Evolutionary conservation across 2,113 vertebrate genomes (phyloP).

Genomic region (Carlito syrichta): DNA sequence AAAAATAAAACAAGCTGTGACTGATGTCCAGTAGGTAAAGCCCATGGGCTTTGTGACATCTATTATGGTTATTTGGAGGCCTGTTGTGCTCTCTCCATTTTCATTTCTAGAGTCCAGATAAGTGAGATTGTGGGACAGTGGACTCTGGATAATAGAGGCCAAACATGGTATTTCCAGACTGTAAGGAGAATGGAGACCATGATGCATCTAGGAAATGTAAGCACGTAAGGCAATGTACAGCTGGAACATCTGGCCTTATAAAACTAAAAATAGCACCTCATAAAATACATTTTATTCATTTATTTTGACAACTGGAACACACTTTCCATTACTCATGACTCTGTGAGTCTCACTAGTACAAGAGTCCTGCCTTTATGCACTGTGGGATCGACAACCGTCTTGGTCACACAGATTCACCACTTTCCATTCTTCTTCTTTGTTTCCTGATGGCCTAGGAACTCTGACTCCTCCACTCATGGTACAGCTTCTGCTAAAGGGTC

Average conservation of each 20-base stretch:
- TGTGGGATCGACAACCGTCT: fast-evolving
- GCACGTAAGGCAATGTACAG: background rate
- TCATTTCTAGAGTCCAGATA: background rate
- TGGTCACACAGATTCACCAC: fast-evolving
- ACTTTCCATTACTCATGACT: constrained; percentile 58
- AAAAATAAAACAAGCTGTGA: background rate
- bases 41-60: background rate
- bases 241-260: constrained; percentile 64
- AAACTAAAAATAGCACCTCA: constrained; percentile 64
- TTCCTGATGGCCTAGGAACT: fast-evolving
- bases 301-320: constrained; percentile 60
- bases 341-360: background rate
- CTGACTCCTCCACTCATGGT: fast-evolving
- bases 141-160: background rate
- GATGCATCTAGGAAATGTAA: background rate
- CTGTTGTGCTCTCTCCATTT: fast-evolving
- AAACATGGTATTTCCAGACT: background rate
- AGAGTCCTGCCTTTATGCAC: fast-evolving
- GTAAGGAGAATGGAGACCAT: background rate
- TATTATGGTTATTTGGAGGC: background rate
- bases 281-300: constrained; percentile 48
- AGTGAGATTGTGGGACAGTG: background rate
- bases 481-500: background rate
- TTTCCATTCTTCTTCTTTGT: fast-evolving
- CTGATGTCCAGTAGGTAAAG: fast-evolving